Evolutionary conservation across 1,140 invertebrate species (phyloP), one percentile per base, ranked within the genome.

Genomic region (Papilio aristodemus): DNA sequence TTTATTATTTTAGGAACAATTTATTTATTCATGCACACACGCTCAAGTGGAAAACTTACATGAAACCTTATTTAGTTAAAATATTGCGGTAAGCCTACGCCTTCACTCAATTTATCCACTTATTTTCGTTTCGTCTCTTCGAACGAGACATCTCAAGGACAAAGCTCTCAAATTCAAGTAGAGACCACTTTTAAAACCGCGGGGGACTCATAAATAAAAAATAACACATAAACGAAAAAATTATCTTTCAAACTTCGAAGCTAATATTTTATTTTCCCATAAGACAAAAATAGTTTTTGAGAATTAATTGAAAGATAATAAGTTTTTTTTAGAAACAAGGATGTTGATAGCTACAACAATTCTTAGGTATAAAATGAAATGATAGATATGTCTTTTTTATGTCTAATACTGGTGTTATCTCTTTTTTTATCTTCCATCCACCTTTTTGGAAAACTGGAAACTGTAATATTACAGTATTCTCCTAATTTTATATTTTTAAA

Each of bases 131-230:
- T 46, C 41, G 63, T 66, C 63, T 66, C 63, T 50, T 66, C 63
- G 63, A 64, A 66, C 41, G 41, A 66, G 63, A 66, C 41, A 66
- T 66, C 63, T 66, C 63, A 66, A 66, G 63, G 63, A 66, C 63
- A 66, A 66, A 66, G 63, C 63, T 66, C 63, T 66, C 41, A 66
- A 50, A 66, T 66, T 66, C 63, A 38, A 66, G 63, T 66, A 32
- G 63, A 46, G 63, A 66, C 63, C 63, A 46, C 63, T 66, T 66
- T 50, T 22, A 66, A 25, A 43, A 27, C 63, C 32, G 19, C 63
- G 19, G 19, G 43, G 41, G 63, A 43, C 43, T 66, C 43, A 17
- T 32, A 66, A 64, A 64, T 64, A 66, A 17, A 46, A 66, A 66
- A 36, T 14, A 36, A 66, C 19, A 50, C 41, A 46, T 46, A 66